phyloP scores from a whole-genome alignment of 2,888 invertebrate species.

The Eueremaeus valkanovi region DNA sequence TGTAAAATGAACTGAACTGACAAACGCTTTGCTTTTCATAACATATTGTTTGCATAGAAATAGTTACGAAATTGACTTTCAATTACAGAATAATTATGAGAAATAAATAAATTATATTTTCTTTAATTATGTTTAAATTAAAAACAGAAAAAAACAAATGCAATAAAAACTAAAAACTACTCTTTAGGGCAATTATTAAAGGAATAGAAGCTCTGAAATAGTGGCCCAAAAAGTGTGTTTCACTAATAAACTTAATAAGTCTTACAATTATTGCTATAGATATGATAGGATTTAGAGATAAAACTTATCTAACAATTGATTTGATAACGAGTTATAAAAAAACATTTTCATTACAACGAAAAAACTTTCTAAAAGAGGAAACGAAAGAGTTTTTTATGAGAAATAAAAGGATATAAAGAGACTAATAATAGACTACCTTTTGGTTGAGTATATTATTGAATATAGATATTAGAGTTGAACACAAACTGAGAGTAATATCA shows the following conservation, averaged over 20 bases:
- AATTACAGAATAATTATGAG: too few species aligned
- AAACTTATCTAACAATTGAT: neutral
- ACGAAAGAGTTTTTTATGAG: neutral
- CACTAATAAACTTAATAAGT: too few species aligned
- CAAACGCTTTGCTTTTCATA: too few species aligned
- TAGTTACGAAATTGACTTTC: too few species aligned
- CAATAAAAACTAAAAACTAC: too few species aligned
- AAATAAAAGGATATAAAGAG: neutral
- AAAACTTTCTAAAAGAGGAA: too few species aligned
- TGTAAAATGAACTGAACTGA: too few species aligned
- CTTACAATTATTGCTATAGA: neutral
- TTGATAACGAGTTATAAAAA: neutral
- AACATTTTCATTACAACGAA: too few species aligned
- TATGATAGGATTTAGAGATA: neutral
- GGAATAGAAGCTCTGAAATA: neutral
- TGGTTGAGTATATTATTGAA: neutral
- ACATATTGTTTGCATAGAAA: too few species aligned
- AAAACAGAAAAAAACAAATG: too few species aligned
- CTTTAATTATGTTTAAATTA: too few species aligned
- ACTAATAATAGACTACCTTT: slow-evolving; percentile 2
- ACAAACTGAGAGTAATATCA: neutral
- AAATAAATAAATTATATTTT: too few species aligned
- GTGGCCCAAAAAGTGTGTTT: neutral
- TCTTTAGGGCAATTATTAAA: neutral
- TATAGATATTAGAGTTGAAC: neutral